These are phyloP conservation scores for Margarornis squamiger DNA, from an alignment of 2,797 vertebrate genomes.

Conservation along the genomic window DNA sequence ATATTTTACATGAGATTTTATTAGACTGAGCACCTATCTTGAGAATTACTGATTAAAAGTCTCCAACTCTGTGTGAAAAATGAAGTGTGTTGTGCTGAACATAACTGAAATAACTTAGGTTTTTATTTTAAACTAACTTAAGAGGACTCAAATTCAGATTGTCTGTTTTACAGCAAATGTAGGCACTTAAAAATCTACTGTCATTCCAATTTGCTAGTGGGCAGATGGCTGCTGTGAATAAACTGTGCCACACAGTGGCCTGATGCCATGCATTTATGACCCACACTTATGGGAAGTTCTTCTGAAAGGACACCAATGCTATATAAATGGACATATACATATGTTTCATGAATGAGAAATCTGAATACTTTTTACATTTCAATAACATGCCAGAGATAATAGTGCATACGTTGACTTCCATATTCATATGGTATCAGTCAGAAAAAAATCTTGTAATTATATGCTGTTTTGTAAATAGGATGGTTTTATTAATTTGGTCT, in stretches of 20 bases:
- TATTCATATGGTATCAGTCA: background rate
- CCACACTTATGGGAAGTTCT: background rate
- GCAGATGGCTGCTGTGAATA: background rate
- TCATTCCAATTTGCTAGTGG: background rate
- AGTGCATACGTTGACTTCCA: background rate
- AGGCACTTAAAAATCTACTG: background rate
- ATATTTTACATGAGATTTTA: background rate
- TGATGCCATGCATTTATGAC: background rate
- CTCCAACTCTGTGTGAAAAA: background rate
- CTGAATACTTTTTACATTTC: background rate
- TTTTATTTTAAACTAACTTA: background rate
- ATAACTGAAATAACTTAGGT: background rate
- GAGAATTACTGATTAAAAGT: background rate
- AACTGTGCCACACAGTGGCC: background rate
- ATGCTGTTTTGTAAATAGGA: background rate
- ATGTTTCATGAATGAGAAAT: background rate
- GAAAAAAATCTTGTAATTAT: background rate
- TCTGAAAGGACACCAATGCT: background rate
- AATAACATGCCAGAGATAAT: background rate
- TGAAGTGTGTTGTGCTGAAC: background rate
- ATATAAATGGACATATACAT: background rate
- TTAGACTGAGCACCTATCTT: background rate
- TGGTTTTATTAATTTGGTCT: background rate
- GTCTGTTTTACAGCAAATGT: background rate
- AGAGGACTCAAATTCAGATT: background rate